phyloP scores from a whole-genome alignment of 2,113 vertebrate species.

The Spea bombifrons region DNA sequence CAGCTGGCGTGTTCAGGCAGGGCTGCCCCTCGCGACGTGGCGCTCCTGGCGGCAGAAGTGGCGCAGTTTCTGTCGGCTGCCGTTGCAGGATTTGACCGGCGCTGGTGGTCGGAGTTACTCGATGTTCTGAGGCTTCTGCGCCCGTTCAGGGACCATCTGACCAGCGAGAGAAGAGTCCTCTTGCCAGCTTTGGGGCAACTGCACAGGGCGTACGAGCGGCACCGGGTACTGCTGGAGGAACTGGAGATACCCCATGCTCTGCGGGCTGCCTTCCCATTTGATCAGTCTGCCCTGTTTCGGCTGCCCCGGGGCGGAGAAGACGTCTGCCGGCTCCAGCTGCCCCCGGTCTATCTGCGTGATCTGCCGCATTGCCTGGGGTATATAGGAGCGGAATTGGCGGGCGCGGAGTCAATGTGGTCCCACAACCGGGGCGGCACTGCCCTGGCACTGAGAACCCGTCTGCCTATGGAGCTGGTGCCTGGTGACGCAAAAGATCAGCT shows the following conservation, averaged over 20 bases:
- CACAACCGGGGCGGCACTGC: constrained; percentile 53
- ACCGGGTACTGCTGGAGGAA: constrained; percentile 48
- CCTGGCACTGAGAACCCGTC: constrained; percentile 50
- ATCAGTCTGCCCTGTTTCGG: constrained; percentile 37
- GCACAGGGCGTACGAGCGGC: constrained; percentile 48
- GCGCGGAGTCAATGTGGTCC: constrained; percentile 50
- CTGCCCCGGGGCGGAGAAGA: neutral
- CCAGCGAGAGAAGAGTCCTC: constrained; percentile 40
- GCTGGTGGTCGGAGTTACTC: constrained; percentile 55
- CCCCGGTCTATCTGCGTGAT: constrained; percentile 49
- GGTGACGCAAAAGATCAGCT: neutral
- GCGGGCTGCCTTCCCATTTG: constrained; percentile 51
- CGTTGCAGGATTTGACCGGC: constrained; percentile 40
- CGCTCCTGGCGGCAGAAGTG: constrained; percentile 52
- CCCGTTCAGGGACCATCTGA: constrained; percentile 50
- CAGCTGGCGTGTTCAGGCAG: neutral
- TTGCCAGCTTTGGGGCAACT: constrained; percentile 56
- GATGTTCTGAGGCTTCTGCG: constrained; percentile 52
- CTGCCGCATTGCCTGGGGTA: constrained; percentile 53
- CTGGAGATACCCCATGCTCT: constrained; percentile 55
- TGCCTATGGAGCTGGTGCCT: constrained; percentile 44
- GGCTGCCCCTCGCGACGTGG: constrained; percentile 9
- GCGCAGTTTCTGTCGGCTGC: constrained; percentile 44
- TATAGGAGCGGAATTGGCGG: constrained; percentile 51
- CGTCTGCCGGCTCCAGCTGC: constrained; percentile 31